These are phyloP conservation scores for Scolopax mira DNA, from an alignment of 2,113 vertebrate genomes.

Conservation along the genomic window DNA sequence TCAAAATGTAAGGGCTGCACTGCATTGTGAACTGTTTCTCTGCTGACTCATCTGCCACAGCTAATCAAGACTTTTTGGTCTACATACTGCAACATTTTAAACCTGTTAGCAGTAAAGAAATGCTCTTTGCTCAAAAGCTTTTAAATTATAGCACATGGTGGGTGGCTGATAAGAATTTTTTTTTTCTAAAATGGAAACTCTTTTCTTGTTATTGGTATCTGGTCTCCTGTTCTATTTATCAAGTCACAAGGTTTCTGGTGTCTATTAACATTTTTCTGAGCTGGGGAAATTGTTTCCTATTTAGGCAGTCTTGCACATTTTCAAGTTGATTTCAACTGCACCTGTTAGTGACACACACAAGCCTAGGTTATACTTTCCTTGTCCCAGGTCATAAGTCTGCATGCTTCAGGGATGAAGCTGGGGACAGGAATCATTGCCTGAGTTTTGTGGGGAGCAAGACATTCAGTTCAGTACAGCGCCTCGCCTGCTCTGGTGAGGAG, in stretches of 20 bases:
- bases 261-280: not conserved
- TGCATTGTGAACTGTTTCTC: conserved; percentile 9
- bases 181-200: conserved; percentile 19
- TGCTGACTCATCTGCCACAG: conserved; percentile 39
- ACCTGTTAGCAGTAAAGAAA: conserved; percentile 42
- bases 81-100: conserved; percentile 32
- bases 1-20: conserved; percentile 32
- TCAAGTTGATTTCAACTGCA: not conserved
- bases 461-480: not conserved
- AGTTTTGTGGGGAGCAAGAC: not conserved
- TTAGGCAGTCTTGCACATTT: not conserved
- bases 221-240: conserved; percentile 30
- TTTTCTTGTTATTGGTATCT: conserved; percentile 21
- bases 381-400: not conserved
- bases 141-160: conserved; percentile 56
- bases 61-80: conserved; percentile 52
- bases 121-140: conserved; percentile 46
- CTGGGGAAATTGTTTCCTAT: not conserved
- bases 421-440: not conserved
- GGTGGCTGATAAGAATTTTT: conserved; percentile 51
- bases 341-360: not conserved
- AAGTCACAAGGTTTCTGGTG: conserved; percentile 2
- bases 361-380: not conserved
- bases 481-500: not conserved
- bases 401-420: not conserved